Evolutionary conservation across 2,888 invertebrate genomes (phyloP), one percentile per base, ranked within the genome.

Genomic region (Andrena chrysosceles): DNA sequence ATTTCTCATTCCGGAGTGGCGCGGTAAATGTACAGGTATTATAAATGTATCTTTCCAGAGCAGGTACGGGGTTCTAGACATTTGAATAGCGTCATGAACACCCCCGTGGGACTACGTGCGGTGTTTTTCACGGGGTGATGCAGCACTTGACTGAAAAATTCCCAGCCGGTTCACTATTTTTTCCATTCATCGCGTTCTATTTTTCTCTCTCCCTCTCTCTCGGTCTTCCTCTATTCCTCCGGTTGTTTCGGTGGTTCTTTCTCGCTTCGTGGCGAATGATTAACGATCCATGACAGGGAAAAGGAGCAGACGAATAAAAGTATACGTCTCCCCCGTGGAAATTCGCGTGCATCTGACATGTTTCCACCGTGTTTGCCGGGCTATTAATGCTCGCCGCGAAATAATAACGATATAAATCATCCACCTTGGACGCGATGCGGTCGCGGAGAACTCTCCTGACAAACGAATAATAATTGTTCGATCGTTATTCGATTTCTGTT

Each of bases 361-460:
- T 93, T 93, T 93, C 92, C 92, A 87, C 91, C 87, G 87, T 91
- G 90, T 90, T 92, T 92, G 89, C 85, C 88, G 86, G 90, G 90
- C 92, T 92, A 93, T 92, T 93, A 93, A 92, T 93, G 91, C 91
- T 89, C 85, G 73, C 87, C 77, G 31, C 66, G 84, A 89, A 90
- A 89, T 90, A 91, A 91, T 90, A 90, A 89, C 89, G 87, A 91
- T 88, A 92, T 91, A 90, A 90, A 91, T 92, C 92, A 91, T 89
- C 89, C 82, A 81, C 67, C 77, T 49, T 71, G 67, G 78, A 72
- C 74, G 31, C 71, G 79, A 78, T 67, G 75, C 48, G 84, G 83
- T 33, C 26, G 10, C 74, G 33, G 35, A 33, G 63, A 83, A 69
- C 85, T 5, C 16, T 42, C 42, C 42, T 3, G 42, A 42, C 42